phyloP scores from a whole-genome alignment of 2,797 vertebrate species.

The Rhinella marina region DNA sequence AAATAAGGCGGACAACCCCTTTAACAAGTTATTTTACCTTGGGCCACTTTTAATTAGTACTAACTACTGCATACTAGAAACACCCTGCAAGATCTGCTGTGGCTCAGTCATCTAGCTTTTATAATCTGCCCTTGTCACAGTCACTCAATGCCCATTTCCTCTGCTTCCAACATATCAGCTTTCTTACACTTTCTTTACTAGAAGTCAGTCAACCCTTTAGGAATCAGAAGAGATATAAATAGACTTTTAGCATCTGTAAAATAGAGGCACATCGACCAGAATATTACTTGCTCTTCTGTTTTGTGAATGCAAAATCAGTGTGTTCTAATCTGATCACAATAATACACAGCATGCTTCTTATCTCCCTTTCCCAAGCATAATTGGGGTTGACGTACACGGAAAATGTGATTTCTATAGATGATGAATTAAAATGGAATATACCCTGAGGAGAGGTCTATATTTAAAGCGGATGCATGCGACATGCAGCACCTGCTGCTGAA shows the following conservation, averaged over 20 bases:
- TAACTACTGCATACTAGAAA: no score
- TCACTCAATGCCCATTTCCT: no score
- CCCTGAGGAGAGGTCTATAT: slow-evolving; percentile 19
- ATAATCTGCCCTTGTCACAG: no score
- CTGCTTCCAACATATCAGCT: no score
- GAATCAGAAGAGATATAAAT: neutral
- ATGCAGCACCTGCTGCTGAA: neutral
- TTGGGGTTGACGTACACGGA: neutral
- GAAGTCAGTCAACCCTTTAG: neutral
- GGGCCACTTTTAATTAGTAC: no score
- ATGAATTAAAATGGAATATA: slow-evolving; percentile 21
- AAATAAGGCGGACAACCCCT: no score
- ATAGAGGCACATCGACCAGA: no score
- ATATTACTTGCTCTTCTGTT: neutral
- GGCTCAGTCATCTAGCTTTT: no score
- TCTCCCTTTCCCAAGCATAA: neutral
- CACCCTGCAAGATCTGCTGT: no score
- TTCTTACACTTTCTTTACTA: neutral
- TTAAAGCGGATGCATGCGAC: neutral
- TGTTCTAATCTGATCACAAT: neutral
- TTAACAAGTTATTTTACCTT: no score
- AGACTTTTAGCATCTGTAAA: neutral
- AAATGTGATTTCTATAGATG: slow-evolving; percentile 10
- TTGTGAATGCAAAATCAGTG: neutral
- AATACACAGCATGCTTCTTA: neutral